Percentiles rank a stretch among this genome's conserved stretches.
phyloP scores from a whole-genome alignment of 2,888 invertebrate genomes.

The Clitarchus hookeri region DNA sequence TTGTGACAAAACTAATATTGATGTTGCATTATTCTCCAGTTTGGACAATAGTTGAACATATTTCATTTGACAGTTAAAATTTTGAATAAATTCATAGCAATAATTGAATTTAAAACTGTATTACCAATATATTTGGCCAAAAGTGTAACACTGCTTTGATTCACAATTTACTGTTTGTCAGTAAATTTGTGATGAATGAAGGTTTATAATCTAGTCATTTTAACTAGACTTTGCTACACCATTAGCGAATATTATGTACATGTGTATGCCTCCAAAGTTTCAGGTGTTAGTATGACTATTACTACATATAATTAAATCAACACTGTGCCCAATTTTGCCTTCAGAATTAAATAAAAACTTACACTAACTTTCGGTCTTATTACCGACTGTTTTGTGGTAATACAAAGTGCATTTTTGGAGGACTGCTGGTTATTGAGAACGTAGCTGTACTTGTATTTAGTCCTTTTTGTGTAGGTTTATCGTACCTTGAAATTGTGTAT shows the following conservation, averaged over 20 bases:
- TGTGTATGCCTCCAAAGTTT: not conserved
- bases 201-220: not conserved
- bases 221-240: not conserved
- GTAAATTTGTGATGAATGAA: not conserved
- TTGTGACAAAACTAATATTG: not conserved
- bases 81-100: not conserved
- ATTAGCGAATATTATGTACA: not conserved
- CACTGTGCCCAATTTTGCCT: not conserved
- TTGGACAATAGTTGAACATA: not conserved
- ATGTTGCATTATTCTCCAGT: not conserved
- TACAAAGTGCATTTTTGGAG: not conserved
- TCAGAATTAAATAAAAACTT: conserved; percentile 1
- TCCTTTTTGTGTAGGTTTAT: not conserved
- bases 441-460: not conserved
- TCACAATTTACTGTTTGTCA: not conserved
- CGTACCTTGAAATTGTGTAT: not conserved
- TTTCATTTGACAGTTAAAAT: not conserved
- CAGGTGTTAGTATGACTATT: not conserved
- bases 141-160: not conserved
- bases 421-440: not conserved
- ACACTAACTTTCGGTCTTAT: not conserved
- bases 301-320: not conserved
- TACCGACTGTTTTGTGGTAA: not conserved
- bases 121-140: not conserved
- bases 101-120: not conserved